phyloP scores from a whole-genome alignment of 1,140 invertebrate species.

The Eubasilissa regina region DNA sequence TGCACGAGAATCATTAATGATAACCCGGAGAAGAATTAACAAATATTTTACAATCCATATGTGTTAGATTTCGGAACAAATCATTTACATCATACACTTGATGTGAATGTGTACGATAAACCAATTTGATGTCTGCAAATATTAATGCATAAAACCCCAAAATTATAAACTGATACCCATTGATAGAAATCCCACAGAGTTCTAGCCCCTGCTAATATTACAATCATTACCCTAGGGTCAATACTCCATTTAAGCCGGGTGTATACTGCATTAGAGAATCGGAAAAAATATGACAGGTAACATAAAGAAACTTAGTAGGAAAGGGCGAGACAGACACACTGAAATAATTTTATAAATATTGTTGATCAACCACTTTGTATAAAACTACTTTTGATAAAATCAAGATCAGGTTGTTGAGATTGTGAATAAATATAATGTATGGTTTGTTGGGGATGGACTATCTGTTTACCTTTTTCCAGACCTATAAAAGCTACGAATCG shows the following conservation, averaged over 20 bases:
- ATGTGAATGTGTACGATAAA: too few relatives aligned
- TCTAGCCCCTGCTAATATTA: constrained; percentile 5
- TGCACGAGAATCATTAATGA: too few relatives aligned
- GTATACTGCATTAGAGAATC: neutral
- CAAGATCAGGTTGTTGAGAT: neutral
- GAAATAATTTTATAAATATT: neutral
- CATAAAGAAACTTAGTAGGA: neutral
- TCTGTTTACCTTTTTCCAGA: neutral
- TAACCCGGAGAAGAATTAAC: too few relatives aligned
- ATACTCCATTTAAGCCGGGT: constrained; percentile 10
- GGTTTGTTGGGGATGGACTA: constrained; percentile 9
- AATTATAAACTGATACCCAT: neutral
- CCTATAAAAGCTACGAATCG: neutral
- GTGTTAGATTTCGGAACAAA: too few relatives aligned
- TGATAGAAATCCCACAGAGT: constrained; percentile 7
- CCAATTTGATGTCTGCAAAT: too few relatives aligned
- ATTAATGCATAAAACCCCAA: neutral
- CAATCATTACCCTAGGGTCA: constrained; percentile 29
- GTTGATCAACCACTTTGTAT: neutral
- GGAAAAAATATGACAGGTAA: neutral
- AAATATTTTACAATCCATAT: too few relatives aligned
- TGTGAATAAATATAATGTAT: constrained; percentile 1
- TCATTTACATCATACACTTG: too few relatives aligned
- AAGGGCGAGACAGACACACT: neutral
- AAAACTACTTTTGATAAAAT: neutral